Base-by-base conservation (phyloP, 2,888 invertebrate species). In the Acronicta psi region DNA sequence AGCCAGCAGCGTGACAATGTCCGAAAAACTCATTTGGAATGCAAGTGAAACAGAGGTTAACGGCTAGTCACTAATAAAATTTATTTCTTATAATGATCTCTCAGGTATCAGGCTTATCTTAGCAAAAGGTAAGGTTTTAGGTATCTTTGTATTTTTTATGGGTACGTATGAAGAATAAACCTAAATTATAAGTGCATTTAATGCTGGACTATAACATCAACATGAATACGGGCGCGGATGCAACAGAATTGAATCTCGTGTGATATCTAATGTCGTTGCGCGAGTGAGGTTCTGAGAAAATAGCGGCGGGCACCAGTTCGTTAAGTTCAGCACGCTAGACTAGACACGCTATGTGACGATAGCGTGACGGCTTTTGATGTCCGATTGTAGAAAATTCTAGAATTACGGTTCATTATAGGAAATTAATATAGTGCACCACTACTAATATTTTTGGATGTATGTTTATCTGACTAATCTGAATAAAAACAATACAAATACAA, bases 321-420 rank as follows among this genome's bases (percentile, higher is more conserved):
- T 71, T 69, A 71, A 42, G 45, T 45, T 23, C n/a, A n/a, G n/a
- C n/a, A n/a, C 36, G 38, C 54, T 50, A 49, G 44, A 36, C 29
- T 25, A 44, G 43, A 59, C 54, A 55, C 45, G 51, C 42, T 41
- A 55, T 50, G 41, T 59, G 52, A 42, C 45, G 37, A 20, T 50
- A 17, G 11, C 38, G 25, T 34, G 14, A 56, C 36, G 42, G 42
- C 69, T 17, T 16, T 46, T 50, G 16, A 38, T 23, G 16, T 46
- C 18, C 23, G 45, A 54, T 34, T 41, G 52, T 14, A 9, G 16
- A 36, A 36, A 36, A 29, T 43, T 56, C 16, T 38, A n/a, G 9
- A n/a, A n/a, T 11, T n/a, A n/a, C n/a, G n/a, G n/a, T n/a, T 11
- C 11, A 1, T 29, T 0, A 29, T 29, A 11, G 2, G 3, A 4